Base-by-base conservation (phyloP, 2,797 vertebrate species). In the Gymnothorax javanicus region DNA sequence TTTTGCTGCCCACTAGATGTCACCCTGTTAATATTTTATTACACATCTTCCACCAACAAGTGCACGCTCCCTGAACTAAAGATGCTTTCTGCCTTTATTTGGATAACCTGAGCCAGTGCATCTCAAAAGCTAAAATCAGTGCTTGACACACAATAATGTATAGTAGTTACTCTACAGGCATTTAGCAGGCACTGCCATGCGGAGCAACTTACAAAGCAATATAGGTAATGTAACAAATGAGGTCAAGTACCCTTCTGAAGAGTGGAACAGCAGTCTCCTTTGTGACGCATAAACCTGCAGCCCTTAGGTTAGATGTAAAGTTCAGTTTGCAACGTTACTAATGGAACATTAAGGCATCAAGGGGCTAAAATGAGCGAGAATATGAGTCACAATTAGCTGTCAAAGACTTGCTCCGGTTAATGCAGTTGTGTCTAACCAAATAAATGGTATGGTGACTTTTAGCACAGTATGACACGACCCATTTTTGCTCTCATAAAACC, bases 1-100 rank as follows among this genome's bases (percentile, higher is more conserved):
- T 59, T 59, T 17, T 83, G 0, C 1, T 1, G 23, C 50, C 93
- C 95, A 94, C 94, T 92, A 95, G 96, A 92, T 94, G 94, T 93
- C 84, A 94, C 93, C 90, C 92, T 89, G 77, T 82, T 85, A 17
- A 87, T n/a, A 89, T 50, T 0, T 85, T 58, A 56, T 57, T 43
- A 43, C 33, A 43, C 33, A 43, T 43, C 33, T 43, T 43, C 33
- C 33, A 43, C 33, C 33, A 43, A 59, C 7, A 7, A 7, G 43
- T 50, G 69, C n/a, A 71, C 1, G n/a, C 27, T 27, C 67, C 25
- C 27, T 71, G 69, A 73, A 50, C 4, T 20, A 77, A 13, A 50
- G 50, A 50, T 50, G 11, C 33, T 1, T 25, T 25, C 8, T 11
- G 33, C 64, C 64, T 15, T 20, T n/a, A 69, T 69, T 69, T 8